phyloP scores from a whole-genome alignment of 2,888 invertebrate species.

The Tryphoninae sp. region DNA sequence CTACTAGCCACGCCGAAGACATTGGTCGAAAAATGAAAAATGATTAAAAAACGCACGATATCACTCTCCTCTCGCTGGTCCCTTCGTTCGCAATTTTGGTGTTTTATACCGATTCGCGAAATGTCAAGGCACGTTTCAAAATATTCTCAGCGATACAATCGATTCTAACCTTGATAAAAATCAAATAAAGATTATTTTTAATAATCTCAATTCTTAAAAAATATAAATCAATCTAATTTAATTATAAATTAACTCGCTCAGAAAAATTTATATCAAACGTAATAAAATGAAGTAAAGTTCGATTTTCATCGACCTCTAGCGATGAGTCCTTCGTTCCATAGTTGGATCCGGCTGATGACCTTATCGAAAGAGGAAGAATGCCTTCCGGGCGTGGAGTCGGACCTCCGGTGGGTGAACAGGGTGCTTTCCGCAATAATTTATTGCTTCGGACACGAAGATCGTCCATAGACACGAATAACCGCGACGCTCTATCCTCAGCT shows the following conservation, averaged over 20 bases:
- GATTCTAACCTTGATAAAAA: no score
- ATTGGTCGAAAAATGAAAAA: conserved; percentile 70
- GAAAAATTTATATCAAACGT: no score
- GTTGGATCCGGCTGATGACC: conserved; percentile 6
- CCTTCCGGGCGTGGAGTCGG: background rate
- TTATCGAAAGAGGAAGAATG: conserved; percentile 12
- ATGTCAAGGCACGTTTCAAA: background rate
- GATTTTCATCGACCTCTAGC: background rate
- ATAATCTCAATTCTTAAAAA: no score
- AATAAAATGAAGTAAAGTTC: background rate
- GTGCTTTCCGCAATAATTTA: conserved; percentile 55
- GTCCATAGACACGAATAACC: conserved; percentile 56
- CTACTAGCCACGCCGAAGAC: conserved; percentile 80
- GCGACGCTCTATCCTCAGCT: conserved; percentile 35
- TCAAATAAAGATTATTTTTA: no score
- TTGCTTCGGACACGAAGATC: conserved; percentile 55
- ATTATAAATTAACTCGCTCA: no score
- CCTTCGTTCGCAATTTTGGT: conserved; percentile 16
- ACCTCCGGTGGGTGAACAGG: background rate
- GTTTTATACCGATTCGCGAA: background rate
- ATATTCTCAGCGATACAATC: background rate
- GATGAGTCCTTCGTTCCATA: conserved; percentile 4
- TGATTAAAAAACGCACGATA: conserved; percentile 31
- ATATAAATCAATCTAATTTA: no score
- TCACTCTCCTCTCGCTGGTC: conserved; percentile 12